A percentile compares a stretch with the other conserved stretches of the same genome.
These are phyloP conservation scores for Jaculus jaculus DNA, from an alignment of 2,113 vertebrate genomes.

Conservation along the genomic window DNA sequence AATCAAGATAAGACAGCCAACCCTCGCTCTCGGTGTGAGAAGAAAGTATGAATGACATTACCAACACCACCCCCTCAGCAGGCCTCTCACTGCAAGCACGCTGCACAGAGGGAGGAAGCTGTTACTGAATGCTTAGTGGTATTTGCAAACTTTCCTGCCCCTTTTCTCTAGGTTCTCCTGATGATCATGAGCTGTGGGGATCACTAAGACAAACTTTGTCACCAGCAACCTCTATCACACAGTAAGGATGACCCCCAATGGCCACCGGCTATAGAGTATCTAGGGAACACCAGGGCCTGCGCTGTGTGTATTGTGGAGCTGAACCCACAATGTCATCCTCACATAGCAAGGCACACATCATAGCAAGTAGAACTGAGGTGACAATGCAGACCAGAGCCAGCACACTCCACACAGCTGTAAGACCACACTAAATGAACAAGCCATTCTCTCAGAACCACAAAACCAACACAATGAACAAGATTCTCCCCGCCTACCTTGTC, in stretches of 20 bases:
- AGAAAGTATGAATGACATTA: no score
- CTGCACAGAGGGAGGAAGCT: rapidly evolving
- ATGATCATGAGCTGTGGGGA: background rate
- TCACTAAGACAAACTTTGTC: background rate
- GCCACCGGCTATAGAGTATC: no score
- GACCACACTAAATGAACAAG: background rate
- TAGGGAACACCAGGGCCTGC: background rate
- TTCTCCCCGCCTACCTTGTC: background rate
- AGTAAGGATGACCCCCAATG: rapidly evolving
- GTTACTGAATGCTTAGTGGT: rapidly evolving
- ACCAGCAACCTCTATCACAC: background rate
- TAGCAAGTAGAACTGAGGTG: background rate
- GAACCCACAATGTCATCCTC: background rate
- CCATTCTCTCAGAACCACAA: background rate
- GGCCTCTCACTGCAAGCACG: background rate
- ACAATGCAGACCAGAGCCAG: background rate
- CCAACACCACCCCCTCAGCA: background rate
- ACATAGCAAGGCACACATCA: background rate
- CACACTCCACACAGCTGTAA: background rate
- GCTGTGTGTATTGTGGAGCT: background rate
- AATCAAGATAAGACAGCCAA: no score
- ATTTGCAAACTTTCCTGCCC: no score
- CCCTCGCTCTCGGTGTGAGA: no score
- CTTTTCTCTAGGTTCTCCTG: background rate
- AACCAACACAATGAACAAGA: background rate